Evolutionary conservation across 2,888 invertebrate species (phyloP), one percentile per base, ranked within the genome.

Genomic region (Thera britannica): DNA sequence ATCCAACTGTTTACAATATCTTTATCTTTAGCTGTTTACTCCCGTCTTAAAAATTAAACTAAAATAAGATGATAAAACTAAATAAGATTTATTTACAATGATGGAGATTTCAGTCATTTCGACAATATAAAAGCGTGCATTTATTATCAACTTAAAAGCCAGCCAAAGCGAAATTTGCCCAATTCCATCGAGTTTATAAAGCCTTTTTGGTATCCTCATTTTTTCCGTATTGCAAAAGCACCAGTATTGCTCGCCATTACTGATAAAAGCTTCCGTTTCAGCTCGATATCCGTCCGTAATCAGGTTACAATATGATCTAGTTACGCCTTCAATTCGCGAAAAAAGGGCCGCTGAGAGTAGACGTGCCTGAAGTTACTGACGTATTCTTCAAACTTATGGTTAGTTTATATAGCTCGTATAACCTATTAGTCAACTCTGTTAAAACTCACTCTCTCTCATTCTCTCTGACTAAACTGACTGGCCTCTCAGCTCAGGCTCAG

Each of bases 291-390:
- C 71, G 79, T 67, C 68, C 12, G 78, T 90, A 91, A 91, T 90
- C 89, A 83, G 77, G 88, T 91, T 91, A 89, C 90, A 88, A 85
- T 84, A 86, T 88, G 91, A 92, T 91, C 89, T 85, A 89, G 87
- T 91, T 92, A 90, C 89, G 79, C 76, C 80, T 79, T 79, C 81
- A 82, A 84, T 84, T 84, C 83, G 84, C 79, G 86, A 76, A 79
- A 81, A 23, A 85, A 85, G 80, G 80, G 76, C 73, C 77, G 65
- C 75, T 78, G 77, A 77, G 78, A 80, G 79, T 77, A 75, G 57
- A 23, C 36, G 8, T 62, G 68, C 55, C n/a, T 9, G 7, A 65
- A 65, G 62, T 51, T 55, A 65, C 2, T 49, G 49, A 44, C 51
- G 59, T 48, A 3, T n/a, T n/a, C 34, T 65, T 36, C 3, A 23